These are phyloP conservation scores for Emydocephalus ijimae DNA, from an alignment of 2,113 vertebrate genomes.

Conservation along the genomic window DNA sequence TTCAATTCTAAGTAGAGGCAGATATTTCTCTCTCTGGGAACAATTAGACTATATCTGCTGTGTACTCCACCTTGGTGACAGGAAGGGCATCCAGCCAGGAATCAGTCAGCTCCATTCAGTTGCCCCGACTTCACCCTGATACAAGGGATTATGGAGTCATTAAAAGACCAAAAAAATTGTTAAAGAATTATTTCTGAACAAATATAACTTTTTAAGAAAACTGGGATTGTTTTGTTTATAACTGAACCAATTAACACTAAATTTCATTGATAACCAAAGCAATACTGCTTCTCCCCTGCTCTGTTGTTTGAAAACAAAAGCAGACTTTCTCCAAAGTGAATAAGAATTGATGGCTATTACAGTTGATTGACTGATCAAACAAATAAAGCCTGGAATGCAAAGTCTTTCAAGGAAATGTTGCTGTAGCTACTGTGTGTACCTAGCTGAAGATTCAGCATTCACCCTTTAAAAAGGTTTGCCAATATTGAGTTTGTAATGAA, in stretches of 20 bases:
- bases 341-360: not conserved
- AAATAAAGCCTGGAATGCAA: not conserved
- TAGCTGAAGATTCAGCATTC: not conserved
- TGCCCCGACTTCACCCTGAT: no score
- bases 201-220: not conserved
- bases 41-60: no score
- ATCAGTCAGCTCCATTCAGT: no score
- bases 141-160: no score
- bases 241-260: not conserved
- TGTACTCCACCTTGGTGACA: no score
- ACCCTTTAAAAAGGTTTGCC: not conserved
- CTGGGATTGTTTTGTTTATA: not conserved
- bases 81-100: no score
- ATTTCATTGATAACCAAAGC: not conserved
- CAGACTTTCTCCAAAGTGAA: not conserved
- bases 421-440: not conserved
- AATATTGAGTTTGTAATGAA: not conserved
- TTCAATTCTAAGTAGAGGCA: no score
- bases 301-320: not conserved
- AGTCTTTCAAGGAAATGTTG: not conserved
- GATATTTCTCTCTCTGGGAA: no score
- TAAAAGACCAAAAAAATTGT: not conserved
- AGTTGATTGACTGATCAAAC: not conserved
- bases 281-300: not conserved
- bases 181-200: not conserved